These are phyloP conservation scores for Champsocephalus gunnari DNA, from an alignment of 2,797 vertebrate genomes.

Conservation along the genomic window DNA sequence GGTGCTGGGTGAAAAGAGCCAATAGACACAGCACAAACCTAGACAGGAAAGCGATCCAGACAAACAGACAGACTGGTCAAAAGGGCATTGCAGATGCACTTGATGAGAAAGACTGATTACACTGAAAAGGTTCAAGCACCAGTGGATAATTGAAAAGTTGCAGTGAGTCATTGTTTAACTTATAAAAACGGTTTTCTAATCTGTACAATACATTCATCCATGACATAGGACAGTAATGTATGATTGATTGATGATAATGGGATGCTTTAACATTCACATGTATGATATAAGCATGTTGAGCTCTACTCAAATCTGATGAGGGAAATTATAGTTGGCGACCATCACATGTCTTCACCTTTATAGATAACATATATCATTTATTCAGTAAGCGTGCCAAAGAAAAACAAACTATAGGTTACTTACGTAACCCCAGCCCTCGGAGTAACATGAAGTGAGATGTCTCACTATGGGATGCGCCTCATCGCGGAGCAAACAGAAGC, in stretches of 20 bases:
- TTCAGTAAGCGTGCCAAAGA: background rate
- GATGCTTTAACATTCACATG: background rate
- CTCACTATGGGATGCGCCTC: too few species aligned
- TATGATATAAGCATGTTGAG: background rate
- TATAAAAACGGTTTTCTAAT: background rate
- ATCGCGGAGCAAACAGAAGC: too few species aligned
- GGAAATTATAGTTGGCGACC: background rate
- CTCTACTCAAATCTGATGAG: background rate
- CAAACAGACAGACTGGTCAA: conserved; percentile 11
- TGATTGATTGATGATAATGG: background rate
- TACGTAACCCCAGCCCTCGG: too few species aligned
- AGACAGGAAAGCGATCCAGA: conserved; percentile 17
- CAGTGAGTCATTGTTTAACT: background rate
- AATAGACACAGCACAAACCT: background rate
- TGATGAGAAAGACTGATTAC: background rate
- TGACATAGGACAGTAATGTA: background rate
- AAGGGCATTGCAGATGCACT: background rate
- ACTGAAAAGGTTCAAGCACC: background rate
- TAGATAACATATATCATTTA: background rate
- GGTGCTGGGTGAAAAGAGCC: background rate
- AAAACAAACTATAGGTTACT: too few species aligned
- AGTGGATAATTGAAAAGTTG: background rate
- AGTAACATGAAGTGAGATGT: too few species aligned
- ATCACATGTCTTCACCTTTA: background rate
- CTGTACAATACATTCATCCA: too few species aligned